Evolutionary conservation across 2,797 vertebrate genomes (phyloP), one percentile per base, ranked within the genome.

Genomic region (Sebastes kiyomatsui): DNA sequence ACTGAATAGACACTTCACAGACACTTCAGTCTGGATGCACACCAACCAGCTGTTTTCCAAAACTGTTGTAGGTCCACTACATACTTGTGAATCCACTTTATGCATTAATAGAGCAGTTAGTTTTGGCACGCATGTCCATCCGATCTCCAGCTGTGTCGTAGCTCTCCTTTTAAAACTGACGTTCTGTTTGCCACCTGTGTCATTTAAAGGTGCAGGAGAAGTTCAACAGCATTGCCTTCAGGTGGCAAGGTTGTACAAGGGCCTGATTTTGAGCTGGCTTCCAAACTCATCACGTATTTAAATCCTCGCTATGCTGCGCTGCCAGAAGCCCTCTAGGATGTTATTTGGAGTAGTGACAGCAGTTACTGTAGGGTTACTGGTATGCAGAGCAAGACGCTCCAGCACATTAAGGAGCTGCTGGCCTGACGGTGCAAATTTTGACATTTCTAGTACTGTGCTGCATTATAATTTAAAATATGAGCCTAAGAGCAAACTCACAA

Each of bases 1-100:
- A 92, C 92, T 79, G 79, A 91, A 84, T 64, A 88, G 83, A 92
- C 84, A 87, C 85, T 85, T 88, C 75, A 83, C 75, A 87, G 81
- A 87, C 82, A 82, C 79, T 78, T 86, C 52, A 64, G 67, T 76
- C 67, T 89, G 84, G 86, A 86, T 77, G 75, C 75, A 67, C 75
- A 85, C 55, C 84, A 82, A 84, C 77, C 83, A 87, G 86, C 79
- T 87, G 83, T 89, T 86, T 76, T 78, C 59, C 66, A 66, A 75
- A 86, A 72, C 76, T 23, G 65, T 33, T 83, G 60, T 25, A 67
- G 58, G 68, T 79, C 72, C 64, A 28, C 68, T 46, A 42, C 23
- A 18, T 28, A 23, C 62, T 64, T 32, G 8, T 69, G 27, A 59
- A 84, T 49, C 71, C 23, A 22, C 35, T 74, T 74, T 6, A 70